Evolutionary conservation across 2,113 vertebrate species (phyloP).

Genomic region (Herpetotheres cachinnans): DNA sequence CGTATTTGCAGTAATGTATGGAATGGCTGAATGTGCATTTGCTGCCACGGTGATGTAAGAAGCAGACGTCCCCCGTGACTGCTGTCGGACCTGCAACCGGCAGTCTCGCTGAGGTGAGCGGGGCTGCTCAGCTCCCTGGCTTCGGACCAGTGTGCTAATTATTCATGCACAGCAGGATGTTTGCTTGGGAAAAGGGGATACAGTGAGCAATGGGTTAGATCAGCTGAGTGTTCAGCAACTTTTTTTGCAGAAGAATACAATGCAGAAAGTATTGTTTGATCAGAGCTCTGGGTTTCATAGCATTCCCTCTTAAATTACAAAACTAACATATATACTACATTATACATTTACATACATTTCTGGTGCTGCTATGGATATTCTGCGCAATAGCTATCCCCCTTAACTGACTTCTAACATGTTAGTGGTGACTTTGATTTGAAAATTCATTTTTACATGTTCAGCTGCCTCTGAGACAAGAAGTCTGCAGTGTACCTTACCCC

Average conservation of each 20-base stretch:
- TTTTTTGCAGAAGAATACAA: background rate
- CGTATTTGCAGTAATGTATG: background rate
- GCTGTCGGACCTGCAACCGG: background rate
- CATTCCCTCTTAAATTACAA: background rate
- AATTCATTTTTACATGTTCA: background rate
- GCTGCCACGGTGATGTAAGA: background rate
- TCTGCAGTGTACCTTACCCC: background rate
- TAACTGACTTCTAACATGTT: background rate
- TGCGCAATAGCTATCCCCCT: background rate
- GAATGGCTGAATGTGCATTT: constrained; percentile 3
- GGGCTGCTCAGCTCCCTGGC: background rate
- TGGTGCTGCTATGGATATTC: background rate
- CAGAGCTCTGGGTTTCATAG: background rate
- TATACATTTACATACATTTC: background rate
- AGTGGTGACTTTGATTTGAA: background rate
- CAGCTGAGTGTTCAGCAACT: constrained; percentile 23
- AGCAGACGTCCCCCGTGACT: background rate
- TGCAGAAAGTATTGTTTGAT: background rate
- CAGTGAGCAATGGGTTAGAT: background rate
- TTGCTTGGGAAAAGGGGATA: background rate
- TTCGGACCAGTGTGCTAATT: background rate
- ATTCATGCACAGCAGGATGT: background rate
- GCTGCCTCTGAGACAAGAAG: background rate
- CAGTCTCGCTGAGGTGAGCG: background rate
- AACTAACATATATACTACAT: background rate